These are phyloP conservation scores for Scleropages formosus DNA, from an alignment of 2,797 vertebrate genomes.

Conservation along the genomic window DNA sequence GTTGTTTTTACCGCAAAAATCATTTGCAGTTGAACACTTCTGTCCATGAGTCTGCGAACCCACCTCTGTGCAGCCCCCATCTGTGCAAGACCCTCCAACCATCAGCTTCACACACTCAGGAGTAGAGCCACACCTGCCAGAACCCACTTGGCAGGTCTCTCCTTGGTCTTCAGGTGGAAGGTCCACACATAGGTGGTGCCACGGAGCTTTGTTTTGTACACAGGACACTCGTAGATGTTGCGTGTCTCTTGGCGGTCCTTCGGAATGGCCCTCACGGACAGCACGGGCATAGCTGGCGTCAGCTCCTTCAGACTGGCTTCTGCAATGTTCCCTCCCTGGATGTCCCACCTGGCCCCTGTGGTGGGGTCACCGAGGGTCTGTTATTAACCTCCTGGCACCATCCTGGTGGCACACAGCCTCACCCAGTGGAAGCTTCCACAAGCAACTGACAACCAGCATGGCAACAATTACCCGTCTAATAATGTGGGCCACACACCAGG, in stretches of 20 bases:
- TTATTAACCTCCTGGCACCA: slow-evolving; percentile 29
- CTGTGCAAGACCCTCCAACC: not conserved
- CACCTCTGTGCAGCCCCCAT: no score
- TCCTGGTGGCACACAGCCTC: not conserved
- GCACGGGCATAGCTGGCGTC: slow-evolving; percentile 67
- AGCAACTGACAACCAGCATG: not conserved
- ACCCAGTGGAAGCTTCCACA: not conserved
- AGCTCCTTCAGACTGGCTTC: slow-evolving; percentile 71
- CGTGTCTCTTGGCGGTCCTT: slow-evolving; percentile 69
- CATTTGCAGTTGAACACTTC: no score
- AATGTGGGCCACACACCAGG: not conserved
- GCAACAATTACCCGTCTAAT: not conserved
- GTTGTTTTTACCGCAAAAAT: no score
- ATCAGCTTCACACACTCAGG: slow-evolving; percentile 62
- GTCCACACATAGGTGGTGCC: slow-evolving; percentile 63
- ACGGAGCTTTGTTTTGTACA: slow-evolving; percentile 73
- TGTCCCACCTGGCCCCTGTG: slow-evolving; percentile 69
- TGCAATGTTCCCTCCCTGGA: slow-evolving; percentile 64
- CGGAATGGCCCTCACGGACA: slow-evolving; percentile 68
- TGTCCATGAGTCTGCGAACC: no score
- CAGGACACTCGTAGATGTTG: slow-evolving; percentile 74
- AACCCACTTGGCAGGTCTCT: slow-evolving; percentile 69
- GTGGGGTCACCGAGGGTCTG: slow-evolving; percentile 70
- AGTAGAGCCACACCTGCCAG: slow-evolving; percentile 74
- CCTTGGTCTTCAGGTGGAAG: slow-evolving; percentile 74